phyloP scores from a whole-genome alignment of 2,113 vertebrate genomes.

The Caretta caretta region DNA sequence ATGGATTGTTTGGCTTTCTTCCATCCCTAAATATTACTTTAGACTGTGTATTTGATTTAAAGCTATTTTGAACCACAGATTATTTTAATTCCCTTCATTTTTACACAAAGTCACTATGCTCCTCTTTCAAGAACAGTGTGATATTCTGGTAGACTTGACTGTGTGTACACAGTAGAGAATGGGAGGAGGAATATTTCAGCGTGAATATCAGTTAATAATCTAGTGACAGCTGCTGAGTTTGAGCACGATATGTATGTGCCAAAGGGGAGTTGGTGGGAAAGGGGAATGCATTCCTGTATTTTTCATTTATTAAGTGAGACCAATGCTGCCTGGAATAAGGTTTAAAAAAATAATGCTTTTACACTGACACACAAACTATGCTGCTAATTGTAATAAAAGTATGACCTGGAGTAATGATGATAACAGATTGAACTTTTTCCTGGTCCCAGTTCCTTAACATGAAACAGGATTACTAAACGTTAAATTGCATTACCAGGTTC shows the following conservation, averaged over 20 bases:
- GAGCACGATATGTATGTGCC: neutral
- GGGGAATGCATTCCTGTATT: neutral
- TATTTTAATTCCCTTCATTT: neutral
- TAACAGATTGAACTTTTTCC: neutral
- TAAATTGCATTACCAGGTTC: neutral
- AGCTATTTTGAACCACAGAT: neutral
- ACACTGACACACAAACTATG: neutral
- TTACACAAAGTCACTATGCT: neutral
- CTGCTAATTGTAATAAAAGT: neutral
- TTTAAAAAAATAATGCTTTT: neutral
- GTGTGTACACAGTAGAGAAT: neutral
- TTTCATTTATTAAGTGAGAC: neutral
- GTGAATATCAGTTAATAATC: neutral
- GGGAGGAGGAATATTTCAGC: neutral
- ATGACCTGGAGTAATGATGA: neutral
- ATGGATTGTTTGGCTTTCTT: constrained; percentile 16
- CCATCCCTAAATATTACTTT: constrained; percentile 13
- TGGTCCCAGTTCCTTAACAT: neutral
- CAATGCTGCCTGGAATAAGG: neutral
- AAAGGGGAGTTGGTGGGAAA: neutral
- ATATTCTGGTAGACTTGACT: neutral
- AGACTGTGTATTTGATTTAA: constrained; percentile 14
- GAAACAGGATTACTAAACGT: neutral
- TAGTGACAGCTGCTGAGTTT: neutral
- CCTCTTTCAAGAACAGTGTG: neutral